Evolutionary conservation across 1,140 invertebrate species (phyloP), one percentile per base, ranked within the genome.

Genomic region (Rhopalosiphum maidis): DNA sequence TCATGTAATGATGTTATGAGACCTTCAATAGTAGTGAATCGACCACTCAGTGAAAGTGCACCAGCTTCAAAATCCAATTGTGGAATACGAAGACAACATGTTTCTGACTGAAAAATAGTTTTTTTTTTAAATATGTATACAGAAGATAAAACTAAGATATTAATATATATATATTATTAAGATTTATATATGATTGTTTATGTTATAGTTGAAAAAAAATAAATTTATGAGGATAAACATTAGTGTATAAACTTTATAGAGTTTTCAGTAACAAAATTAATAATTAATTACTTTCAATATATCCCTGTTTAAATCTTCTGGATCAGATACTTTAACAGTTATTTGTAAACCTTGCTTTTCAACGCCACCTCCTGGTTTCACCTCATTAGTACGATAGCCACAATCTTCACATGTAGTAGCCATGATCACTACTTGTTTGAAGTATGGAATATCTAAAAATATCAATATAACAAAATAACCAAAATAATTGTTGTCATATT

Each of bases 371-470:
- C 98, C 98, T 51, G 98, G 98, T 95, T 99, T 99, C 0, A 99
- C 98, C 96, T 99, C 99, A 95, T 98, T 99, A 6, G 98, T 98
- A 94, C 97, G 96, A 95, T 97, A 96, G 0, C 99, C 99, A 96
- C 99, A 99, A 6, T 94, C 94, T 35, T 99, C 98, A 95, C 99
- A 99, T 3, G 95, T 96, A 0, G 98, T 99, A 6, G 99, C 98
- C 99, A 99, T 99, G 87, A 99, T 99, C 1, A 99, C 97, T 7
- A 98, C 98, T 95, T 99, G 98, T 95, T 99, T 99, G 95, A 99
- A 99, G 95, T 99, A 97, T 8, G 99, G 99, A 95, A 99, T 99
- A 93, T 98, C 97, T 98, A 94, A 89, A 93, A 60, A 90, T 30
- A 89, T 89, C 4, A 60, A 25, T 25, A 1, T 25, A 87, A 18